phyloP scores from a whole-genome alignment of 2,888 invertebrate genomes.

The Parelbella ahira region DNA sequence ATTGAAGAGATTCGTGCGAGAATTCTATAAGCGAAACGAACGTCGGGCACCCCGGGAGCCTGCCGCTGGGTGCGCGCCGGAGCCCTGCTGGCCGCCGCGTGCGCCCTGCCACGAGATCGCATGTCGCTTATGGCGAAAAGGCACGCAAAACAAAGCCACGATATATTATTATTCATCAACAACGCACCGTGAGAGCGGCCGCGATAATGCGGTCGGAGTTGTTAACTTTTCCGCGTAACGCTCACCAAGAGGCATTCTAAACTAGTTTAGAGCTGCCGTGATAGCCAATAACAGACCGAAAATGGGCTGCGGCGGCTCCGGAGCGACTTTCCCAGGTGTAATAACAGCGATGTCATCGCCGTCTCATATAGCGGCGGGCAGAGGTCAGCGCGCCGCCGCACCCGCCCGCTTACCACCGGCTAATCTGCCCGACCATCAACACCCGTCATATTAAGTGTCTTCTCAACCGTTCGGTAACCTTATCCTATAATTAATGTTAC shows the following conservation, averaged over 20 bases:
- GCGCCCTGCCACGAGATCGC: constrained; percentile 50
- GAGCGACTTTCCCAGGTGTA: constrained; percentile 67
- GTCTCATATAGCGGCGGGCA: constrained; percentile 52
- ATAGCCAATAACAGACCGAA: constrained; percentile 71
- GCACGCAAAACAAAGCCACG: constrained; percentile 62
- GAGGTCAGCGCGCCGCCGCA: constrained; percentile 46
- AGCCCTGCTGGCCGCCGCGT: constrained; percentile 47
- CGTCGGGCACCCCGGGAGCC: constrained; percentile 47
- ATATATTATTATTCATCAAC: constrained; percentile 47
- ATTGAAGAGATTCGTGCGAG: constrained; percentile 53
- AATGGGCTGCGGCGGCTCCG: constrained; percentile 65
- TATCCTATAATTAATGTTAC: no score
- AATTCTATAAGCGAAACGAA: constrained; percentile 58
- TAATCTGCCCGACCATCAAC: constrained; percentile 16
- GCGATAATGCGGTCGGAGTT: constrained; percentile 48
- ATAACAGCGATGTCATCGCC: constrained; percentile 45
- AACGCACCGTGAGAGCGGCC: constrained; percentile 63
- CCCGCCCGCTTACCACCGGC: constrained; percentile 5
- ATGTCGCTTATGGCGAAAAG: constrained; percentile 57
- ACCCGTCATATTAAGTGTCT: constrained; percentile 15
- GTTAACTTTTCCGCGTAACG: constrained; percentile 58
- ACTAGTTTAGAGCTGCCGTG: constrained; percentile 69
- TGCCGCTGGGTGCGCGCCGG: constrained; percentile 55
- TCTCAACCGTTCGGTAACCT: constrained; percentile 4
- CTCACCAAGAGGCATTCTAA: constrained; percentile 64